Percentiles rank a stretch among this genome's conserved stretches.
Evolutionary conservation across 92 coral and sea anemone genomes (phyloP).

Genomic region (Actinostola sp.): DNA sequence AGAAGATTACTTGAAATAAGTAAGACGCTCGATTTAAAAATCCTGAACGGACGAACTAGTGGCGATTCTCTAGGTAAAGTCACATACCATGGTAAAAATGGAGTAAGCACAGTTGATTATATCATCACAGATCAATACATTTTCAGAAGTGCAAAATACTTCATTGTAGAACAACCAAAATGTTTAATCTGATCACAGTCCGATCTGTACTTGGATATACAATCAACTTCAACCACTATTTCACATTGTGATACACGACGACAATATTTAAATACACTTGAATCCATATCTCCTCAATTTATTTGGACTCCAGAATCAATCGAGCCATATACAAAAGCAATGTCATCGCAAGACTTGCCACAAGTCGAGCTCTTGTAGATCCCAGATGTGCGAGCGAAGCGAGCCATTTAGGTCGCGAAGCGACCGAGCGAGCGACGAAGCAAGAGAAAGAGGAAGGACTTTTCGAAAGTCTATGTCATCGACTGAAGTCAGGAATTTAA

Average conservation of each 20-base stretch:
- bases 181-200: conserved; percentile 36
- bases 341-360: too few relatives aligned
- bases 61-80: conserved; percentile 27
- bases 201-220: conserved; percentile 36
- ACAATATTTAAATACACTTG: conserved; percentile 23
- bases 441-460: too few relatives aligned
- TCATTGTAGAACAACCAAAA: conserved; percentile 30
- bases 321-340: conserved; percentile 22
- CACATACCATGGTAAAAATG: conserved; percentile 37
- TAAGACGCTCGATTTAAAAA: conserved; percentile 35
- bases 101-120: conserved; percentile 47
- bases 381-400: too few relatives aligned
- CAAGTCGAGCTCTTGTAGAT: too few relatives aligned
- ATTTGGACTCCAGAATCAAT: conserved; percentile 48
- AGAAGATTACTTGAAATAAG: conserved; percentile 44
- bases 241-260: background rate
- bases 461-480: too few relatives aligned
- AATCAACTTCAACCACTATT: conserved; percentile 25
- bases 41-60: conserved; percentile 38
- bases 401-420: too few relatives aligned
- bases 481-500: conserved; percentile 24
- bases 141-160: conserved; percentile 32
- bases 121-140: conserved; percentile 39
- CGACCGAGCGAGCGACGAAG: too few relatives aligned
- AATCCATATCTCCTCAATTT: conserved; percentile 46